Evolutionary conservation across 92 coral and sea anemone genomes (phyloP), one percentile per base, ranked within the genome.

Genomic region (Scolanthus callimorphus): DNA sequence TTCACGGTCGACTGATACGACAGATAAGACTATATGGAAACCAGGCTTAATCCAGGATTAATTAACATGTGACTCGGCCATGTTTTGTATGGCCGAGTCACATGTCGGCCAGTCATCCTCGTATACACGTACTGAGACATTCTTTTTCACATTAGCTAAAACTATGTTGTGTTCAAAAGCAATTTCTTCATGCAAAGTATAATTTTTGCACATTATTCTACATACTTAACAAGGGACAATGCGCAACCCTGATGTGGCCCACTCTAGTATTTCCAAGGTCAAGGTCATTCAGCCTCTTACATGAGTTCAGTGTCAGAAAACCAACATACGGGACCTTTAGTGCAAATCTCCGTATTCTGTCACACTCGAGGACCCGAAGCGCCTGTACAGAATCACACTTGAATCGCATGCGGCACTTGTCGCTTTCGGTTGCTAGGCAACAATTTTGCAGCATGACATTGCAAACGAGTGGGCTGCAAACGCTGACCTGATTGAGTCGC

Each of bases 251-350:
- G 17, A 86, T 57, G 23, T 26, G 61, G 9, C 57, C 24, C 1
- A 86, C 69, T 53, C 54, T 65, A 8, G 85, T 29, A 52, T 57
- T 69, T 28, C 41, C 57, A 13, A 86, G 56, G 39, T 86, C 80
- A 10, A 83, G 54, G 17, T 77, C 60, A 3, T 62, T 45, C 67
- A 86, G 70, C 12, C 67, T 74, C 27, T 55, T 41, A 34, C 95
- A 86, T 24, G 95, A 83, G 53, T 86, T 86, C 22, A 82, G 30
- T 13, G 84, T 43, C 31, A 86, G 72, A 39, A 29, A 65, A 29
- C 59, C 51, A 3, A 86, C 71, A 41, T 66, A 45, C 39, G 85
- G 80, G 1, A 83, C 90, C 15, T 67, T 70, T 1, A 82, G 70
- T 38, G 78, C 59, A 45, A 86, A 83, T n/a, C 64, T 71, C 44